phyloP scores from a whole-genome alignment of 2,888 invertebrate species.

The Mechanitis messenoides region DNA sequence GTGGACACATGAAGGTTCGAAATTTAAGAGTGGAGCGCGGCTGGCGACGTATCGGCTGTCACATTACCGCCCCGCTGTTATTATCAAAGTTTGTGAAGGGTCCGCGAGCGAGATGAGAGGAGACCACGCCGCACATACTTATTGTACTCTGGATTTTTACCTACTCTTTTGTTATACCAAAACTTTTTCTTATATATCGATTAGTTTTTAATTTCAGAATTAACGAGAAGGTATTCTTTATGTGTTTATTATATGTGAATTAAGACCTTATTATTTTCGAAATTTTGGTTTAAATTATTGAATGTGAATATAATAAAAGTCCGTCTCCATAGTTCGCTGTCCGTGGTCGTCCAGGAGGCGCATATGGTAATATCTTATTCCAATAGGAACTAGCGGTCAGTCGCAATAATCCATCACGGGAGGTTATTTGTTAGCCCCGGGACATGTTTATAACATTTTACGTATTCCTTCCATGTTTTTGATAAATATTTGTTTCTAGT shows the following conservation, averaged over 20 bases:
- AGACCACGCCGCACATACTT: neutral
- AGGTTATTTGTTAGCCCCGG: constrained; percentile 61
- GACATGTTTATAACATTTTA: constrained; percentile 72
- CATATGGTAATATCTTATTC: constrained; percentile 77
- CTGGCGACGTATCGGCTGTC: constrained; percentile 76
- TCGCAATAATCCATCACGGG: constrained; percentile 75
- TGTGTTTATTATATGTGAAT: too few relatives aligned
- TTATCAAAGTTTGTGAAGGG: constrained; percentile 76
- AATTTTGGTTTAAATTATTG: neutral
- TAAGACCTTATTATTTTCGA: neutral
- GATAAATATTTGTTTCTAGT: constrained; percentile 74
- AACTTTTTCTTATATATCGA: too few relatives aligned
- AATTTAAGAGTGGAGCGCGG: constrained; percentile 56
- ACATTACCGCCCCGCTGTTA: constrained; percentile 70
- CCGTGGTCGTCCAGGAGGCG: constrained; percentile 51
- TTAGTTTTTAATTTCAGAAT: too few relatives aligned
- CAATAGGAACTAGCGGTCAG: constrained; percentile 76
- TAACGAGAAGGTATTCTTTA: too few relatives aligned
- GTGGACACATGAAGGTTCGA: constrained; percentile 44
- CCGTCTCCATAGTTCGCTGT: constrained; percentile 41
- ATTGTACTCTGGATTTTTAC: constrained; percentile 24
- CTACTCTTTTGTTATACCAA: neutral
- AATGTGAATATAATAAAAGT: constrained; percentile 21
- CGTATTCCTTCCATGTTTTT: constrained; percentile 74
- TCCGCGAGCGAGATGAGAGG: constrained; percentile 53